Evolutionary conservation across 2,888 invertebrate genomes (phyloP).

Genomic region (Pasiphila rectangulata): DNA sequence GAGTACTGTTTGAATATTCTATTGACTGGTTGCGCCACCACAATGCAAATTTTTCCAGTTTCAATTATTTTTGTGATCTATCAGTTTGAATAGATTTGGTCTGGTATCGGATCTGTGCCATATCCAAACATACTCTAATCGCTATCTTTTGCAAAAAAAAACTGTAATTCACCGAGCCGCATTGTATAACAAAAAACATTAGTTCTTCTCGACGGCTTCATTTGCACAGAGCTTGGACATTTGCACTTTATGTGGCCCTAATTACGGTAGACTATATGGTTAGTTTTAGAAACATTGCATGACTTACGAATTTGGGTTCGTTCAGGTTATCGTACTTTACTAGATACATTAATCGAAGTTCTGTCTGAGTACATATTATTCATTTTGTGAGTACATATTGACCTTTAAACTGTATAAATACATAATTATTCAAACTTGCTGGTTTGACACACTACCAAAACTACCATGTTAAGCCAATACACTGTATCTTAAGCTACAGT

Average conservation of each 20-base stretch:
- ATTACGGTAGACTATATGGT: slow-evolving; percentile 57
- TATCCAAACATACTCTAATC: too few species aligned
- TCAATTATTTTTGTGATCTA: slow-evolving; percentile 1
- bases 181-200: slow-evolving; percentile 60
- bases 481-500: too few species aligned
- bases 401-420: too few species aligned
- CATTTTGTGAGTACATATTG: too few species aligned
- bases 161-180: not conserved
- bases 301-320: slow-evolving; percentile 47
- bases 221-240: slow-evolving; percentile 56
- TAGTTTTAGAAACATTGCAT: slow-evolving; percentile 77
- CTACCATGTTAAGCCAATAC: too few species aligned
- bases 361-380: not conserved
- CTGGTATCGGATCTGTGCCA: not conserved
- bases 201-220: slow-evolving; percentile 56
- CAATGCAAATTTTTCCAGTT: not conserved
- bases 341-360: not conserved
- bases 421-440: too few species aligned
- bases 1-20: not conserved
- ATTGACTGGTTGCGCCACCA: not conserved
- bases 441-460: too few species aligned
- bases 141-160: too few species aligned
- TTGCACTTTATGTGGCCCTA: slow-evolving; percentile 54
- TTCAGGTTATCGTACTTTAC: slow-evolving; percentile 4
- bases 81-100: slow-evolving; percentile 1